These are phyloP conservation scores for Dione vanillae DNA, from an alignment of 2,888 invertebrate species.

Conservation along the genomic window DNA sequence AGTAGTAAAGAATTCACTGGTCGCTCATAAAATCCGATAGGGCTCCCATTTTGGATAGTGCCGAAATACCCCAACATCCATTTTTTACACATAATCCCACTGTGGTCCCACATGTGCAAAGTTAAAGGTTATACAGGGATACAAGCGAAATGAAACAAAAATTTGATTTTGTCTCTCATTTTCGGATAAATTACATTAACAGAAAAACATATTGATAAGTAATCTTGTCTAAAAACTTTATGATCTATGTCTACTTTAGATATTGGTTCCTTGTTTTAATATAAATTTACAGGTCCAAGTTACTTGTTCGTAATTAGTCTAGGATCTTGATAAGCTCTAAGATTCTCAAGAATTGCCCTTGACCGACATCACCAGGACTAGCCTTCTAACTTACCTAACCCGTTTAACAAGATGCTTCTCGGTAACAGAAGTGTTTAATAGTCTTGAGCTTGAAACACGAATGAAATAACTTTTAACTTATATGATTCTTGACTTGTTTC, in stretches of 20 bases:
- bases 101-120: constrained; percentile 16
- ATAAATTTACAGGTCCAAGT: neutral
- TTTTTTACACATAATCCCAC: constrained; percentile 33
- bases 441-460: constrained; percentile 34
- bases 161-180: neutral
- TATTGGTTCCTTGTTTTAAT: neutral
- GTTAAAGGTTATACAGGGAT: constrained; percentile 21
- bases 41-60: constrained; percentile 32
- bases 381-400: constrained; percentile 38
- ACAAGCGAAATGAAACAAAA: constrained; percentile 22
- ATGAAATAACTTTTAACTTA: constrained; percentile 33
- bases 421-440: constrained; percentile 38
- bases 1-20: constrained; percentile 44
- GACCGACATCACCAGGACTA: constrained; percentile 41
- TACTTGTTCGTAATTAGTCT: constrained; percentile 29
- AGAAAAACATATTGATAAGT: neutral
- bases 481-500: constrained; percentile 12
- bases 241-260: neutral
- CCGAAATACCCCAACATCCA: constrained; percentile 32
- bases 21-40: constrained; percentile 46
- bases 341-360: constrained; percentile 41
- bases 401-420: constrained; percentile 39
- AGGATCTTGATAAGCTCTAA: constrained; percentile 32
- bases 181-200: neutral
- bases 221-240: neutral